A percentile compares a stretch with the other conserved stretches of the same genome.
Conservation (phyloP, 1,140 invertebrate species). For the Drusus annulatus region DNA sequence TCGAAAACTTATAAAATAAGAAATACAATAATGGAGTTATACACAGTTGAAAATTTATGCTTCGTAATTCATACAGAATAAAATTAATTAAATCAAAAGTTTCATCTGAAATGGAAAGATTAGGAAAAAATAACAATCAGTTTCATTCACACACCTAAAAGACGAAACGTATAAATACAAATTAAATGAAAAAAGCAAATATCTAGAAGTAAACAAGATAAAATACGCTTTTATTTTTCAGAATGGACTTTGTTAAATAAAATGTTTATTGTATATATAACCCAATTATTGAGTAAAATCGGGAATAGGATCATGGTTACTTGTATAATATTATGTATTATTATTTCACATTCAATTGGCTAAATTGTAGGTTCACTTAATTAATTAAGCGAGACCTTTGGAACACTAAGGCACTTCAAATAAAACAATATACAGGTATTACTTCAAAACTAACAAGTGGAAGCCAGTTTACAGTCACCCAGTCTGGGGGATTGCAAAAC, state of each 20-base stretch:
- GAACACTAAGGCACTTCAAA: conserved; percentile 35
- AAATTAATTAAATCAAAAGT: background rate
- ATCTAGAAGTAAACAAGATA: no score
- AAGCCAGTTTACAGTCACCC: background rate
- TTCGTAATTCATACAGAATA: background rate
- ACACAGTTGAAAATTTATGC: conserved; percentile 10
- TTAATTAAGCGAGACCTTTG: conserved; percentile 6
- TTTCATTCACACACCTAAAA: background rate
- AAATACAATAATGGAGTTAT: conserved; percentile 25
- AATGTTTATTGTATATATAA: no score
- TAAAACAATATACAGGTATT: conserved; percentile 7
- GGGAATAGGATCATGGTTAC: no score
- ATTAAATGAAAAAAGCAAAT: no score
- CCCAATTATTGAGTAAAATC: no score
- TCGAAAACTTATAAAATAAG: conserved; percentile 26
- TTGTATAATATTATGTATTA: no score
- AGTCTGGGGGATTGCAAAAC: no score
- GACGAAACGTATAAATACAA: background rate
- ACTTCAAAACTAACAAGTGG: background rate
- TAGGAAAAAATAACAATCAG: background rate
- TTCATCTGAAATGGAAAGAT: background rate
- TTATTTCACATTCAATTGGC: no score
- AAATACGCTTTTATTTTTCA: no score
- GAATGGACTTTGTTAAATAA: no score
- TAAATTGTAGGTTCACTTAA: no score